phyloP scores from a whole-genome alignment of 2,797 vertebrate genomes.

The Protonibea diacanthus region DNA sequence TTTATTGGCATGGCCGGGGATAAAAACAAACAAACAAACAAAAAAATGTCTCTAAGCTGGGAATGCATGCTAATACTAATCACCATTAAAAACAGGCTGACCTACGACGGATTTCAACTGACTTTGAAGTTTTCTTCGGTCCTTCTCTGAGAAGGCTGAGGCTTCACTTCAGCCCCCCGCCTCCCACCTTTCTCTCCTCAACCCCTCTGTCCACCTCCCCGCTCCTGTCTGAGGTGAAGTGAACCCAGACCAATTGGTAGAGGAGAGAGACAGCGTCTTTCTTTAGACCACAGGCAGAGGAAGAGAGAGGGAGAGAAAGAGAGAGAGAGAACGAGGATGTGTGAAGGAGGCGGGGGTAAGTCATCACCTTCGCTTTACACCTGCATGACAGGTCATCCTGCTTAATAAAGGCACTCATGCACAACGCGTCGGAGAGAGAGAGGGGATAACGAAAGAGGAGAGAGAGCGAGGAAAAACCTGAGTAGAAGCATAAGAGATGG shows the following conservation, averaged over 20 bases:
- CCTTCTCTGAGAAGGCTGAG: conserved; percentile 29
- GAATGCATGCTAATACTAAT: conserved; percentile 69
- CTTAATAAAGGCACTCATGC: conserved; percentile 76
- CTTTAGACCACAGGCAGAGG: conserved; percentile 45
- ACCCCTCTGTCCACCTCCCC: conserved; percentile 49
- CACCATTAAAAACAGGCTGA: conserved; percentile 64
- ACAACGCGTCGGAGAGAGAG: conserved; percentile 45
- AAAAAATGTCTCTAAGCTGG: conserved; percentile 66
- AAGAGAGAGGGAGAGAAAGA: neutral
- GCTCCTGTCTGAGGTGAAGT: conserved; percentile 74
- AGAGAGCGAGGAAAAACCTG: neutral
- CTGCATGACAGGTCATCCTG: conserved; percentile 74
- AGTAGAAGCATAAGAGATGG: conserved; percentile 4
- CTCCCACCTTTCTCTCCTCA: conserved; percentile 25
- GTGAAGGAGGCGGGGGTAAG: conserved; percentile 31
- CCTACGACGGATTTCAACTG: conserved; percentile 41
- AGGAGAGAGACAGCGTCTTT: conserved; percentile 60
- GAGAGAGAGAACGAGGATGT: conserved; percentile 18
- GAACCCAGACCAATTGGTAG: conserved; percentile 76
- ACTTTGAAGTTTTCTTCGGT: conserved; percentile 63
- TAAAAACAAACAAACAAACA: conserved; percentile 76
- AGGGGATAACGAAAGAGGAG: conserved; percentile 33
- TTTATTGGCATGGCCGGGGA: conserved; percentile 78
- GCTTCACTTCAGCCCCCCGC: conserved; percentile 12
- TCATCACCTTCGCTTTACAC: conserved; percentile 63